Conservation (phyloP, 2,888 invertebrate species). For the Saturnia pavonia region DNA sequence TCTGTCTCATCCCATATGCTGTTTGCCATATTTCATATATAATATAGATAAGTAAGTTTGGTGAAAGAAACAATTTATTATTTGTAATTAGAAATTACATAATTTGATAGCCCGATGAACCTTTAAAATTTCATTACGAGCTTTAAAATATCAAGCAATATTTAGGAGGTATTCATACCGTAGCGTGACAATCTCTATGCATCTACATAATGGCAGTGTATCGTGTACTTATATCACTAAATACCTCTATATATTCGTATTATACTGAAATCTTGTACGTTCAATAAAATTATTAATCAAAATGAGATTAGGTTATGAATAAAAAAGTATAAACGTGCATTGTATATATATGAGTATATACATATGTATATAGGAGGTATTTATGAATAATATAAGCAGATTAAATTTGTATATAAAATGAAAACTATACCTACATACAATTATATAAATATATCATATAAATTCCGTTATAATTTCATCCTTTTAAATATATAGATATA, state of each 20-base stretch:
- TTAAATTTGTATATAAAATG: not conserved
- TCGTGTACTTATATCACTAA: conserved; percentile 26
- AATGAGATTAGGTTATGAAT: not conserved
- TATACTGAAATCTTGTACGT: not conserved
- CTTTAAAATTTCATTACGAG: not conserved
- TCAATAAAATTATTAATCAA: not conserved
- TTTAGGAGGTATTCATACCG: not conserved
- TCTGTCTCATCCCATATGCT: not conserved
- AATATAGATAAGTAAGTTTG: not conserved
- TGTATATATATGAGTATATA: not conserved
- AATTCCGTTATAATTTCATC: not conserved
- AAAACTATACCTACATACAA: not conserved
- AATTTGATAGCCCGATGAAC: not conserved
- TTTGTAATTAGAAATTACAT: not conserved
- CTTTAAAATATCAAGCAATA: not conserved
- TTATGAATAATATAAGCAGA: not conserved
- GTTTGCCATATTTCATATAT: not conserved
- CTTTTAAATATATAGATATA: not conserved
- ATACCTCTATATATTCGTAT: not conserved
- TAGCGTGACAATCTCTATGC: conserved; percentile 32
- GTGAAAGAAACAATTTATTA: not conserved
- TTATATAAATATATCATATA: not conserved
- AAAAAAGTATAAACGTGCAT: not conserved
- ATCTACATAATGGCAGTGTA: conserved; percentile 60
- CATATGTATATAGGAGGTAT: not conserved